phyloP scores from a whole-genome alignment of 2,797 vertebrate species.

The Sebastes hopkinsi region DNA sequence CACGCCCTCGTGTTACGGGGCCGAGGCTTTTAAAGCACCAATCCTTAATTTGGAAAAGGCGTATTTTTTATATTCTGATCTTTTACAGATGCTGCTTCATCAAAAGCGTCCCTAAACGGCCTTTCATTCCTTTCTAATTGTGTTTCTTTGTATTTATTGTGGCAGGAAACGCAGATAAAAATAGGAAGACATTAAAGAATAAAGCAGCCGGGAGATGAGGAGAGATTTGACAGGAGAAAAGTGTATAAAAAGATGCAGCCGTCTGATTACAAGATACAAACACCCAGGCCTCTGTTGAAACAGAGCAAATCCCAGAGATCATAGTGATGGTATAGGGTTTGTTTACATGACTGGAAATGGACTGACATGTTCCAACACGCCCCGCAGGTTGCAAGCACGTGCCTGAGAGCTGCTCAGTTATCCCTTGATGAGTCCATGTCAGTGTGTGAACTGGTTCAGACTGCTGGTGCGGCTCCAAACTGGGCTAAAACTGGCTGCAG shows the following conservation, averaged over 20 bases:
- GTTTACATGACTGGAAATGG: conserved; percentile 19
- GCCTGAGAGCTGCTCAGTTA: conserved; percentile 23
- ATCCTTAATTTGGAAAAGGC: conserved; percentile 15
- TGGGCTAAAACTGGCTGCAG: conserved; percentile 20
- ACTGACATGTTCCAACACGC: conserved; percentile 37
- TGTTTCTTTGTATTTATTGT: neutral
- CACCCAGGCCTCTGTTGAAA: neutral
- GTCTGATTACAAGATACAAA: conserved; percentile 1
- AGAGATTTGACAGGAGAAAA: neutral
- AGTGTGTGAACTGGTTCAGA: conserved; percentile 36
- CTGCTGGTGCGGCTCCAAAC: conserved; percentile 17
- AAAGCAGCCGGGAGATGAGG: conserved; percentile 17
- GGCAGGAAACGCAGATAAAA: conserved; percentile 29
- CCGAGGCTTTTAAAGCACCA: conserved; percentile 48
- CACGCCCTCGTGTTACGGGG: conserved; percentile 55
- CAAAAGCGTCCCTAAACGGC: neutral
- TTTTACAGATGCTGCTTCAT: conserved; percentile 39
- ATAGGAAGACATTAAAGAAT: conserved; percentile 8
- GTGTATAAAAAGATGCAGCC: neutral
- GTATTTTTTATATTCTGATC: neutral
- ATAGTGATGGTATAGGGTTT: neutral
- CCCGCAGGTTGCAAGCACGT: conserved; percentile 24
- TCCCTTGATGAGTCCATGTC: neutral
- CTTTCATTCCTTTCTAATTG: conserved; percentile 23
- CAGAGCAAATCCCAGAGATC: conserved; percentile 3